These are phyloP conservation scores for Hycleus phaleratus DNA, from an alignment of 1,140 invertebrate species.

Conservation along the genomic window DNA sequence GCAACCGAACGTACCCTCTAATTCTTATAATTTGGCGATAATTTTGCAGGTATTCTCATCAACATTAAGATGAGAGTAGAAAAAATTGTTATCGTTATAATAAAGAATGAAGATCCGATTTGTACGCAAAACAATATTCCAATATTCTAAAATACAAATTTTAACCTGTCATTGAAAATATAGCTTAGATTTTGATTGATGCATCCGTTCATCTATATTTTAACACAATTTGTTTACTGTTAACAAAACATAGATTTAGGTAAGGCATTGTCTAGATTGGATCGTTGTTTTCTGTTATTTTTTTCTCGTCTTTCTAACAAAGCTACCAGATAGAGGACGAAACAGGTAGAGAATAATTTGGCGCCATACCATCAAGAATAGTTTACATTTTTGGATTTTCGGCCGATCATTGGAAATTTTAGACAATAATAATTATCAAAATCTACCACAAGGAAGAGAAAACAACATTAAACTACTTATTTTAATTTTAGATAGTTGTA, in stretches of 20 bases:
- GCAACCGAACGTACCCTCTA: neutral
- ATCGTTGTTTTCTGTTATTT: too few species aligned
- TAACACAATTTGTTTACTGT: conserved; percentile 17
- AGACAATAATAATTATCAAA: too few species aligned
- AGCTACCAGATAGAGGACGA: conserved; percentile 5
- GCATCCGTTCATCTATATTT: conserved; percentile 9
- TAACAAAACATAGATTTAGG: neutral
- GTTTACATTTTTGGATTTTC: conserved; percentile 25
- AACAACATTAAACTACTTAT: conserved; percentile 19
- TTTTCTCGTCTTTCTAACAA: too few species aligned
- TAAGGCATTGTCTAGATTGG: neutral
- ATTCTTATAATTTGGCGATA: conserved; percentile 12
- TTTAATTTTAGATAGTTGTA: conserved; percentile 19
- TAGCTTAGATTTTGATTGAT: conserved; percentile 26
- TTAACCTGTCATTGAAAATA: conserved; percentile 27
- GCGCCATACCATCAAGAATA: conserved; percentile 17
- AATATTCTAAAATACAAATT: conserved; percentile 21
- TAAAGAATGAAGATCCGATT: too few species aligned
- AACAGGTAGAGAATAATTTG: conserved; percentile 21
- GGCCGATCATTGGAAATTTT: neutral
- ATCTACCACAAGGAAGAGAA: conserved; percentile 19
- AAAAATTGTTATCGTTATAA: too few species aligned
- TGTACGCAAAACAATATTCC: neutral
- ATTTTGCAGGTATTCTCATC: conserved; percentile 11
- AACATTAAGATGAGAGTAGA: conserved; percentile 11